Evolutionary conservation across 1,140 invertebrate genomes (phyloP), one percentile per base, ranked within the genome.

Genomic region (Riptortus pedestris): DNA sequence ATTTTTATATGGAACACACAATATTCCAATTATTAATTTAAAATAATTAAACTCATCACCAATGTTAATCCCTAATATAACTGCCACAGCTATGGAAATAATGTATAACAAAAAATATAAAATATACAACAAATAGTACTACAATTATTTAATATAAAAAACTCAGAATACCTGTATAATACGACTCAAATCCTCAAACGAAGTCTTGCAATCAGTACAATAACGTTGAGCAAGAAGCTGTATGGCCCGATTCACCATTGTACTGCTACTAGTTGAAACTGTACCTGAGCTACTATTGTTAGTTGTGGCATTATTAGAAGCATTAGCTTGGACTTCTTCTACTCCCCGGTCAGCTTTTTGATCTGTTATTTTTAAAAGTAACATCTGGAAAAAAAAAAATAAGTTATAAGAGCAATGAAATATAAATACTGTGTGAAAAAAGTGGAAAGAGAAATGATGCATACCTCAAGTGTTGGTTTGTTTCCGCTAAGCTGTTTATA

Each of bases 131-230:
- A 18, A 51, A 51, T 24, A 24, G 9, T 18, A 51, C 7, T 7
- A 51, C 7, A 51, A 51, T 18, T 7, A 57, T 57, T 58, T 60
- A 26, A 31, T 12, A 20, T 22, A 26, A 5, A n/a, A 57, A 12
- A 57, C 9, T 24, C 3, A n/a, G 5, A 18, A 22, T 57, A 72
- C 71, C 69, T 73, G 88, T 62, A 96, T 95, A 59, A 96, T 92
- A 76, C 96, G 94, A 72, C 91, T 95, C 0, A 98, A 79, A 72
- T 98, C 94, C 73, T 98, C 94, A 75, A 97, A 98, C 2, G 90
- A 88, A 14, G 85, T 87, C 72, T 93, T 93, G 73, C 93, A 97
- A 69, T 98, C 95, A 16, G 86, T 87, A 73, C 93, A 94, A 75
- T 98, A 98, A 71, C 92, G 91, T 72, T 95, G 91, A 1, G 93